These are phyloP conservation scores for Amblyjoppa proteus DNA, from an alignment of 2,888 invertebrate genomes.

Conservation along the genomic window DNA sequence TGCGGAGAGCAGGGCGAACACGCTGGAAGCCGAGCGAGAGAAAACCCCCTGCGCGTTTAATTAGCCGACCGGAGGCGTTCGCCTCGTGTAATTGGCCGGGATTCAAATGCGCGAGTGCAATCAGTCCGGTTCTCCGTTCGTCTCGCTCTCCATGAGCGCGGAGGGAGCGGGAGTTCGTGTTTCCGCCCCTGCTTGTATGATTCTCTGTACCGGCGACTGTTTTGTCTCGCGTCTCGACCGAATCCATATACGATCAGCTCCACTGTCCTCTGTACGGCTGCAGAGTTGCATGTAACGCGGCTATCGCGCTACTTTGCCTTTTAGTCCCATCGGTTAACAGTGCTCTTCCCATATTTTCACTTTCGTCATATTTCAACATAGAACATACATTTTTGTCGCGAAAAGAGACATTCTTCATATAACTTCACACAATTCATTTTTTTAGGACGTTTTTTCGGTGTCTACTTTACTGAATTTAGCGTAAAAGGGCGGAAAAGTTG, in stretches of 20 bases:
- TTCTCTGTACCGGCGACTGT: constrained; percentile 7
- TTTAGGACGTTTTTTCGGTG: too few species aligned
- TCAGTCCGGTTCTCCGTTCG: constrained; percentile 9
- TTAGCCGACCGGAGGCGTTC: constrained; percentile 39
- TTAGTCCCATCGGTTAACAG: not conserved
- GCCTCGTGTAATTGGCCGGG: constrained; percentile 41
- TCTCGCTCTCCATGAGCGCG: constrained; percentile 8
- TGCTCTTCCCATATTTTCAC: not conserved
- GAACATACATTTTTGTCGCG: too few species aligned
- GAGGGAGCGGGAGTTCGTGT: constrained; percentile 10
- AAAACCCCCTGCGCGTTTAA: constrained; percentile 43
- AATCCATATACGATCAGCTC: not conserved
- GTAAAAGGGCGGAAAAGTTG: too few species aligned
- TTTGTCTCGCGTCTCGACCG: constrained; percentile 9
- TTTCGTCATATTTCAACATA: too few species aligned
- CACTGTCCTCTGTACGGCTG: not conserved
- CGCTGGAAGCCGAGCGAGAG: constrained; percentile 25
- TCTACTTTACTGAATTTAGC: too few species aligned
- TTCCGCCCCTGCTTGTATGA: constrained; percentile 12
- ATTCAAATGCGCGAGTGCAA: constrained; percentile 41
- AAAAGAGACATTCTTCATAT: too few species aligned
- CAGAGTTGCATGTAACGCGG: not conserved
- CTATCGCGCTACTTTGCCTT: not conserved
- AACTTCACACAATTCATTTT: too few species aligned
- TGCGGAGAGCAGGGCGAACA: constrained; percentile 6